Percentiles rank a stretch among this genome's conserved stretches.
These are phyloP conservation scores for Fragum fragum DNA, from an alignment of 2,888 invertebrate species.

Conservation along the genomic window DNA sequence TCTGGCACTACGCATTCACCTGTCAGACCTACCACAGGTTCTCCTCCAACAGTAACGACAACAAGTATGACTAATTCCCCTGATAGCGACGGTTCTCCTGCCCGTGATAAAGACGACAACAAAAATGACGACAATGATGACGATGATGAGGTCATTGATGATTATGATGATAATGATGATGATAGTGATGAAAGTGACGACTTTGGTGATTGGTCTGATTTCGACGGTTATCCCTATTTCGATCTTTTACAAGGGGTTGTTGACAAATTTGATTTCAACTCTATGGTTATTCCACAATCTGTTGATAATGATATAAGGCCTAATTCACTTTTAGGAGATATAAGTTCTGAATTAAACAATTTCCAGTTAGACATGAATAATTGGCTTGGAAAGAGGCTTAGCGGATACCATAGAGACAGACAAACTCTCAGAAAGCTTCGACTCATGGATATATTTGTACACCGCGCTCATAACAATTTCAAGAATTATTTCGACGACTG, in stretches of 20 bases:
- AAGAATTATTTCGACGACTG: conserved; percentile 12
- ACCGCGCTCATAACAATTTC: background rate
- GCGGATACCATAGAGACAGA: background rate
- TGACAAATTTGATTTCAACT: background rate
- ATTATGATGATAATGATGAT: conserved; percentile 18
- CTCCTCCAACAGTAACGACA: background rate
- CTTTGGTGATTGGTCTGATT: conserved; percentile 13
- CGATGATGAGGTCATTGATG: conserved; percentile 25
- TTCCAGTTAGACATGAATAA: conserved; percentile 9
- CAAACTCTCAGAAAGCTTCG: background rate
- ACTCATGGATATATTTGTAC: background rate
- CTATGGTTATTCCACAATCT: no score
- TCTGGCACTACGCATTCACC: background rate
- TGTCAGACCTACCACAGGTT: background rate
- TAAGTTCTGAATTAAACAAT: conserved; percentile 1
- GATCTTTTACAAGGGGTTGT: background rate
- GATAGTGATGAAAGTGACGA: conserved; percentile 34
- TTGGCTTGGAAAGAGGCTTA: background rate
- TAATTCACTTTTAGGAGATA: conserved; percentile 1
- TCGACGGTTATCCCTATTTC: conserved; percentile 19
- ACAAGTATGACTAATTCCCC: conserved; percentile 3
- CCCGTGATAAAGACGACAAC: conserved; percentile 30
- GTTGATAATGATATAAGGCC: background rate
- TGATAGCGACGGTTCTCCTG: background rate
- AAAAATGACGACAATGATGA: conserved; percentile 28